These are phyloP conservation scores for Lithophane socia DNA, from an alignment of 2,888 invertebrate species.

Conservation along the genomic window DNA sequence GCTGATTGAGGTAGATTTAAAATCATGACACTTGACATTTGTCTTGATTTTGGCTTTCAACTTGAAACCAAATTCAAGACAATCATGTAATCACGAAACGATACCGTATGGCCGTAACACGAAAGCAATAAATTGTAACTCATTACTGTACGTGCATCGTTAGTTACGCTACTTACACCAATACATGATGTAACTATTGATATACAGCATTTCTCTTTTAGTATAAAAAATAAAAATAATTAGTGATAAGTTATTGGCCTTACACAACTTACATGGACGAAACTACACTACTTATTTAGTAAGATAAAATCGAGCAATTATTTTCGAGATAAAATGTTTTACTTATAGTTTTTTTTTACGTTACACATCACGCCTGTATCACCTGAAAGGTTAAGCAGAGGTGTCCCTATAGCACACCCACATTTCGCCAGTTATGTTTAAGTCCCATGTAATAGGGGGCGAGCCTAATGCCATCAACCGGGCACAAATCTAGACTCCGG, in stretches of 20 bases:
- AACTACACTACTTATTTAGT: slow-evolving; percentile 8
- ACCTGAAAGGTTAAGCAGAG: no score
- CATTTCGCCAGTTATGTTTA: no score
- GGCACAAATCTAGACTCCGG: no score
- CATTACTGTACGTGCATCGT: slow-evolving; percentile 30
- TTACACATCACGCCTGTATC: no score
- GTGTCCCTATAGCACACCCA: no score
- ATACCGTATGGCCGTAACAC: not conserved
- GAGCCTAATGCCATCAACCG: no score
- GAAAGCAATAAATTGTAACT: slow-evolving; percentile 36
- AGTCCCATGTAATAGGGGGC: no score
- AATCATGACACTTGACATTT: no score
- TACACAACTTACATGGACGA: slow-evolving; percentile 19
- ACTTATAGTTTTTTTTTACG: not conserved
- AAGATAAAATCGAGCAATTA: slow-evolving; percentile 28
- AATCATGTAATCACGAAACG: not conserved
- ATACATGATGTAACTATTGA: slow-evolving; percentile 32
- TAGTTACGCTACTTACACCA: slow-evolving; percentile 37
- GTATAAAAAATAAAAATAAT: slow-evolving; percentile 18
- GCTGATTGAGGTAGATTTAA: no score
- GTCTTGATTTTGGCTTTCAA: not conserved
- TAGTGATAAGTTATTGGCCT: slow-evolving; percentile 26
- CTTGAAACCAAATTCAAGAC: not conserved
- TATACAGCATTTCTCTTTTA: slow-evolving; percentile 37
- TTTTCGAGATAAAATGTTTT: slow-evolving; percentile 13